Evolutionary conservation across 1,140 invertebrate species (phyloP).

Genomic region (Drosophila melanica): DNA sequence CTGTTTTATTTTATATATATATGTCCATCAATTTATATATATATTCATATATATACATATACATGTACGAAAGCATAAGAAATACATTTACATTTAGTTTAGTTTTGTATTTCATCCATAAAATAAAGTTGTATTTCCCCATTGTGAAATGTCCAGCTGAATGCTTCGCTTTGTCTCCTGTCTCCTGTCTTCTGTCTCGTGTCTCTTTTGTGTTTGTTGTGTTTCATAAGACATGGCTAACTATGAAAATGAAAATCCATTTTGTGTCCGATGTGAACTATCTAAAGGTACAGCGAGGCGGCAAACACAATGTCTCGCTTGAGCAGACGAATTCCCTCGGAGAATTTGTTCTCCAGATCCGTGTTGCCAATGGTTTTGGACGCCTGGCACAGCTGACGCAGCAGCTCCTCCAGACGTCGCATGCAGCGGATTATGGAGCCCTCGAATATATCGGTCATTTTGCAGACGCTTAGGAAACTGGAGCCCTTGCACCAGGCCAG

Average conservation of each 20-base stretch:
- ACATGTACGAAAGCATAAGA: conserved; percentile 67
- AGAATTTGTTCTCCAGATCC: conserved; percentile 98
- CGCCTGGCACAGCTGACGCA: conserved; percentile 97
- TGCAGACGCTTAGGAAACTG: conserved; percentile 95
- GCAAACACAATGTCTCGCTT: conserved; percentile 99
- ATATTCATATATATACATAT: conserved; percentile 37
- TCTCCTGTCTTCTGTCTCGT: background rate
- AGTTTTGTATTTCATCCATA: background rate
- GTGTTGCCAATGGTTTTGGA: conserved; percentile 98
- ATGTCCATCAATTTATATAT: conserved; percentile 41
- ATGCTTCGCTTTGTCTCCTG: background rate
- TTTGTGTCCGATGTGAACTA: too few relatives aligned
- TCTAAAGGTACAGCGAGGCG: conserved; percentile 97
- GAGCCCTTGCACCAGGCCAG: conserved; percentile 97
- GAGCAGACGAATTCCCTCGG: conserved; percentile 94
- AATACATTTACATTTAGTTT: conserved; percentile 25
- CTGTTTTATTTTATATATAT: too few relatives aligned
- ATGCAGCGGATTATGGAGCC: conserved; percentile 99
- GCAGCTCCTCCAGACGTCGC: conserved; percentile 97
- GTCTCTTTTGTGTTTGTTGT: background rate
- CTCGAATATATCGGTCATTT: conserved; percentile 99
- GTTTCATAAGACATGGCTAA: too few relatives aligned
- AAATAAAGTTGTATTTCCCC: conserved; percentile 4
- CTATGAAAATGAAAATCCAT: too few relatives aligned
- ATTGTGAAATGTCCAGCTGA: conserved; percentile 35